Evolutionary conservation across 1,140 invertebrate genomes (phyloP).

Genomic region (Ganaspis sp.): DNA sequence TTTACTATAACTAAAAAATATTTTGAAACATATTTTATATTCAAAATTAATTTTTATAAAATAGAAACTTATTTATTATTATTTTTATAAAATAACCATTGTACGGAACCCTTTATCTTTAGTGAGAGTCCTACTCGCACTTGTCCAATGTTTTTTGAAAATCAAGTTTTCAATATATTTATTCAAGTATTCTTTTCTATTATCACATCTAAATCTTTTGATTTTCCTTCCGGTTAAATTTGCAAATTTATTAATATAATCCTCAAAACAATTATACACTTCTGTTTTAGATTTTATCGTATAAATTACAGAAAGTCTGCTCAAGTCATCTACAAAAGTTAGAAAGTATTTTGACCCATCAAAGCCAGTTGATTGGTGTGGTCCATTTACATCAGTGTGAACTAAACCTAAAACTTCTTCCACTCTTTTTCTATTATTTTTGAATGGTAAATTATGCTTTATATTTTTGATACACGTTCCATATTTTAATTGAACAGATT

Average conservation of each 20-base stretch:
- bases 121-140: no score
- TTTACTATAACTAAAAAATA: no score
- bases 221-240: no score
- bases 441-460: conserved; percentile 11
- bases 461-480: conserved; percentile 28
- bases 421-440: conserved; percentile 24
- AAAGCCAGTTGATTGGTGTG: conserved; percentile 15
- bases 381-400: conserved; percentile 35
- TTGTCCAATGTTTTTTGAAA: no score
- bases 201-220: conserved; percentile 55
- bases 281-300: background rate
- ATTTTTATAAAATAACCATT: no score
- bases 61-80: no score
- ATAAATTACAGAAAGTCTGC: conserved; percentile 8
- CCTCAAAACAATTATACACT: conserved; percentile 25
- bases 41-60: no score
- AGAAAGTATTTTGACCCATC: conserved; percentile 35
- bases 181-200: conserved; percentile 57
- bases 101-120: no score
- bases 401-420: conserved; percentile 23
- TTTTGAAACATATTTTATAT: no score
- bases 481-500: conserved; percentile 21
- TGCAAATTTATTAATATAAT: no score
- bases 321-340: conserved; percentile 39
- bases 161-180: conserved; percentile 46